A percentile compares a stretch with the other conserved stretches of the same genome.
Evolutionary conservation across 2,888 invertebrate genomes (phyloP).

Genomic region (Diaphora mendica): DNA sequence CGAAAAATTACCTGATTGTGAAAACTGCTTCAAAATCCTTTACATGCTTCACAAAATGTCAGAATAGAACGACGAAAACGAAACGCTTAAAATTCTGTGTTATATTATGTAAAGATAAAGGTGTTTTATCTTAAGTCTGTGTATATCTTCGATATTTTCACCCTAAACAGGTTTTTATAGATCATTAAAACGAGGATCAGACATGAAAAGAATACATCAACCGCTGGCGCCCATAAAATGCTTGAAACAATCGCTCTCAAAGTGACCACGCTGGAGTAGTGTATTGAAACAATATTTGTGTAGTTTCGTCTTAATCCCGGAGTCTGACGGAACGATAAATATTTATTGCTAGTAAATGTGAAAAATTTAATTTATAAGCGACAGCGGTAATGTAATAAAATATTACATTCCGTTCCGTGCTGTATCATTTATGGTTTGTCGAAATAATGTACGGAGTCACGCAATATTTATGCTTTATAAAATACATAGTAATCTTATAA

Average conservation of each 20-base stretch:
- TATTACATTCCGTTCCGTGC: background rate
- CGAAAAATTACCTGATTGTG: background rate
- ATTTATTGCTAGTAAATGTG: conserved; percentile 74
- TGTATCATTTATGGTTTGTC: background rate
- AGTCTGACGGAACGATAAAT: conserved; percentile 74
- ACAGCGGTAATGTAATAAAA: conserved; percentile 13
- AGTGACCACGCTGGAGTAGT: conserved; percentile 54
- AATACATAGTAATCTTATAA: too few relatives aligned
- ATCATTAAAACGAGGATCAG: conserved; percentile 33
- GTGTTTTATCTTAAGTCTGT: conserved; percentile 4
- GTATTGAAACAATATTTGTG: conserved; percentile 62
- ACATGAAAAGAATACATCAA: conserved; percentile 37
- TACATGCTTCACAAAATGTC: background rate
- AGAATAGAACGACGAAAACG: background rate
- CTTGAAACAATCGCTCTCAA: conserved; percentile 55
- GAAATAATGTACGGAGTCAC: background rate
- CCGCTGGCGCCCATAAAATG: conserved; percentile 22
- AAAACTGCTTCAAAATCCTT: background rate
- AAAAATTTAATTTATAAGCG: conserved; percentile 15
- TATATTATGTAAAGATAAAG: background rate
- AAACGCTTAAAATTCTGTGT: background rate
- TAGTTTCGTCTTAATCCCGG: conserved; percentile 71
- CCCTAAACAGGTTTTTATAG: conserved; percentile 37
- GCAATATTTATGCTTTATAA: too few relatives aligned
- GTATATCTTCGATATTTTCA: background rate